Percentiles rank a stretch among this genome's conserved stretches.
phyloP scores from a whole-genome alignment of 2,113 vertebrate species.

The Euleptes europaea region DNA sequence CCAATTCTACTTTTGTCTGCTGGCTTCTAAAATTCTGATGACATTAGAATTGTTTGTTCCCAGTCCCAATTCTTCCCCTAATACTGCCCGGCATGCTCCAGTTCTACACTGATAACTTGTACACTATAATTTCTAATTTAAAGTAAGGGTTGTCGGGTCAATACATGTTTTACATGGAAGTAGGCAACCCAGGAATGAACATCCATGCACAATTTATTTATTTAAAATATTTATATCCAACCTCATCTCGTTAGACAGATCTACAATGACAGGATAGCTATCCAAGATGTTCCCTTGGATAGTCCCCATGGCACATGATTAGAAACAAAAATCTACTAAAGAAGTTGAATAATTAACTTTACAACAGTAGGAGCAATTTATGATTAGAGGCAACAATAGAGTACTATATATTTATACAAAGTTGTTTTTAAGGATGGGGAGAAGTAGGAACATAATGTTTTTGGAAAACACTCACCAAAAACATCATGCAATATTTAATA shows the following conservation, averaged over 20 bases:
- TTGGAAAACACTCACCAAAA: background rate
- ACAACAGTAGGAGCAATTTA: background rate
- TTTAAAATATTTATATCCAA: too few relatives aligned
- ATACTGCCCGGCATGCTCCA: background rate
- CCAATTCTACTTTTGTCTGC: background rate
- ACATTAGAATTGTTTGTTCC: background rate
- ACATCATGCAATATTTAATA: background rate
- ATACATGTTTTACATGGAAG: slow-evolving; percentile 50
- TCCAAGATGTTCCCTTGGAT: slow-evolving; percentile 14
- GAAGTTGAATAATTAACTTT: background rate
- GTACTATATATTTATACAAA: background rate
- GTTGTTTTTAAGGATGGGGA: background rate
- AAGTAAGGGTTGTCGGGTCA: slow-evolving; percentile 38
- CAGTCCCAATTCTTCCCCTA: background rate
- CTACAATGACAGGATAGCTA: slow-evolving; percentile 12
- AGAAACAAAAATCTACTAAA: background rate
- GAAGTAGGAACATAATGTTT: background rate
- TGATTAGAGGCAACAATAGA: background rate
- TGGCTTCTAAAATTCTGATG: background rate
- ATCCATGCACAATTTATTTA: slow-evolving; percentile 7
- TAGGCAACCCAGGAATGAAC: slow-evolving; percentile 60
- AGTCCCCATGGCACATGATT: background rate
- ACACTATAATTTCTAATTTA: background rate
- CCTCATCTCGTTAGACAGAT: background rate
- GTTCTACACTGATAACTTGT: background rate